Evolutionary conservation across 2,797 vertebrate species (phyloP), one percentile per base, ranked within the genome.

Genomic region (Distichodus sexfasciatus): DNA sequence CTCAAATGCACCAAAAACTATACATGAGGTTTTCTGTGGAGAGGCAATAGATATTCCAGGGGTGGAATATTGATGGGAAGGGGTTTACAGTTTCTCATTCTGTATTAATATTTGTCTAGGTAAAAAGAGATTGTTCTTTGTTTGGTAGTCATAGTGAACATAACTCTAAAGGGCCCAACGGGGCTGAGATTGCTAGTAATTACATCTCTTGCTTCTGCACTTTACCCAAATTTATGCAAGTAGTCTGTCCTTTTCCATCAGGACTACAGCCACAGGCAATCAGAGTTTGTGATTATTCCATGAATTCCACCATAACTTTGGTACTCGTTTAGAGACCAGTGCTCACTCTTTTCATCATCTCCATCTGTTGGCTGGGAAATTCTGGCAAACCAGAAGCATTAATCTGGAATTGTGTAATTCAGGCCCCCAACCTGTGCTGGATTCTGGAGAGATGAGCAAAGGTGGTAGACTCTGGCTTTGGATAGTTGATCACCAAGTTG

Each of bases 401-500:
- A n/a, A n/a, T n/a, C n/a, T n/a, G n/a, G n/a, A n/a, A n/a, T n/a
- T n/a, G n/a, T n/a, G n/a, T n/a, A n/a, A n/a, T n/a, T n/a, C n/a
- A n/a, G 82, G 86, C 83, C 82, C 80, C 72, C 71, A 74, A 81
- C 86, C 83, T 82, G 80, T 79, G 80, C n/a, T n/a, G n/a, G n/a
- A n/a, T n/a, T 85, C 75, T 68, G 31, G 70, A 82, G 81, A 80
- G 87, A 83, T 78, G 85, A 85, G 80, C 65, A 53, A 62, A 58
- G 78, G n/a, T n/a, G n/a, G n/a, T n/a, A n/a, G n/a, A n/a, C n/a
- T n/a, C n/a, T n/a, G n/a, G n/a, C n/a, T n/a, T n/a, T n/a, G n/a
- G n/a, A n/a, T n/a, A n/a, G n/a, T n/a, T n/a, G n/a, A n/a, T n/a
- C n/a, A n/a, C n/a, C n/a, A n/a, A n/a, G n/a, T n/a, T n/a, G n/a